phyloP scores from a whole-genome alignment of 2,797 vertebrate species.

The Sebastiscus tertius region DNA sequence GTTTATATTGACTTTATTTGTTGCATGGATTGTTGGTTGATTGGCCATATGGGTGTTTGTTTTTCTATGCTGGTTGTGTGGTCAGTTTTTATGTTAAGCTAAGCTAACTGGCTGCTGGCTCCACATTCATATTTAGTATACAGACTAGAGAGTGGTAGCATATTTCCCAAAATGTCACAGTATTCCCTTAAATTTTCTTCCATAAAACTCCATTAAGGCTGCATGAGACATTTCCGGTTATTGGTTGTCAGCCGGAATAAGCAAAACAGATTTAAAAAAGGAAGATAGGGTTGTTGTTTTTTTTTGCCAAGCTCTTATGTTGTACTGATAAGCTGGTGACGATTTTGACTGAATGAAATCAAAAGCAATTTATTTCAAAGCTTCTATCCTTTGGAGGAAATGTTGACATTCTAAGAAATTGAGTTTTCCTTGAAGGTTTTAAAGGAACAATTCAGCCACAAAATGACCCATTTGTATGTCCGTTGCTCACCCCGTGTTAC shows the following conservation, averaged over 20 bases:
- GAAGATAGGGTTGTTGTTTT: not conserved
- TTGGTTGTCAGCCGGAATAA: not conserved
- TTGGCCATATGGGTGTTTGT: not conserved
- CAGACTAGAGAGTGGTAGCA: not conserved
- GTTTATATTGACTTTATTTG: not conserved
- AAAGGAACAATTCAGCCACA: too few relatives aligned
- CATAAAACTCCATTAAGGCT: not conserved
- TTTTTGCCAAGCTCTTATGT: not conserved
- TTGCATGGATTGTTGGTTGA: not conserved
- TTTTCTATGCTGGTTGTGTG: not conserved
- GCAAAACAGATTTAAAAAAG: rapidly evolving
- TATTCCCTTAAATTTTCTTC: not conserved
- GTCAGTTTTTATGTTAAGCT: not conserved
- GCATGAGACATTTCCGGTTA: not conserved
- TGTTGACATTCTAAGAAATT: not conserved
- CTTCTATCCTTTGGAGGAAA: not conserved
- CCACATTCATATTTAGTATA: too few relatives aligned
- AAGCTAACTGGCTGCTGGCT: too few relatives aligned
- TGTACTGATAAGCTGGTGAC: not conserved
- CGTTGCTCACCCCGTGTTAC: not conserved
- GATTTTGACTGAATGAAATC: not conserved
- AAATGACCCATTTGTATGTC: not conserved
- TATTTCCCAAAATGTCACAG: not conserved
- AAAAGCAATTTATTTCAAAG: not conserved
- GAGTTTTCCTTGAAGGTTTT: not conserved